Percentiles rank a stretch among this genome's conserved stretches.
Conservation (phyloP, 2,888 invertebrate genomes). For the Apotomis capreana region DNA sequence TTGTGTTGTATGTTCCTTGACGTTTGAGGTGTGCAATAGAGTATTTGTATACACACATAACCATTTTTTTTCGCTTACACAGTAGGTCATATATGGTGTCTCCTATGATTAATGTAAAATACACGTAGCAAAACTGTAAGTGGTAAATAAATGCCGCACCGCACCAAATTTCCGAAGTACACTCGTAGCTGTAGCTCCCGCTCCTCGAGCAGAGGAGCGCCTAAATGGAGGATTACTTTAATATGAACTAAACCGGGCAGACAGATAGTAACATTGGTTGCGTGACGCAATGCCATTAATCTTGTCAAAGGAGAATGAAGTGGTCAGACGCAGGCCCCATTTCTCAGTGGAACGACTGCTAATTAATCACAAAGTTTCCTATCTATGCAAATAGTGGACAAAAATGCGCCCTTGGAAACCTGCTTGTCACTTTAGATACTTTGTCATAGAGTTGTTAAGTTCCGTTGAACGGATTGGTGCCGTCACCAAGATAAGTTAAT, state of each 20-base stretch:
- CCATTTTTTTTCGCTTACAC: no score
- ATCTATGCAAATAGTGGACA: constrained; percentile 40
- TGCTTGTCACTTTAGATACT: constrained; percentile 21
- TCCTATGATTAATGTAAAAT: no score
- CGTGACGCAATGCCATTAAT: constrained; percentile 40
- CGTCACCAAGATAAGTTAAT: not conserved
- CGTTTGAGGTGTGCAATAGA: no score
- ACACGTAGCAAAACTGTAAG: no score
- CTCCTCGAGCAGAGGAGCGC: not conserved
- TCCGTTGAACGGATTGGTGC: not conserved
- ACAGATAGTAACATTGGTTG: constrained; percentile 39
- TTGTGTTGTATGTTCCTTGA: no score
- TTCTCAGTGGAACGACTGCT: constrained; percentile 39
- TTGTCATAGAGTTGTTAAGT: constrained; percentile 10
- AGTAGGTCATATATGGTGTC: no score
- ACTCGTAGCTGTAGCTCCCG: not conserved
- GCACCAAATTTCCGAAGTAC: not conserved
- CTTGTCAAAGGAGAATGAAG: constrained; percentile 43
- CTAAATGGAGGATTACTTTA: constrained; percentile 19
- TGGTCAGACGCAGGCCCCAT: constrained; percentile 41
- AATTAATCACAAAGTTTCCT: constrained; percentile 40
- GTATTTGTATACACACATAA: no score
- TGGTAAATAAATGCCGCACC: no score
- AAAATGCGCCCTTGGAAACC: constrained; percentile 28
- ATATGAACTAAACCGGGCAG: constrained; percentile 31